These are phyloP conservation scores for Telenomus remus DNA, from an alignment of 1,140 invertebrate genomes.

Conservation along the genomic window DNA sequence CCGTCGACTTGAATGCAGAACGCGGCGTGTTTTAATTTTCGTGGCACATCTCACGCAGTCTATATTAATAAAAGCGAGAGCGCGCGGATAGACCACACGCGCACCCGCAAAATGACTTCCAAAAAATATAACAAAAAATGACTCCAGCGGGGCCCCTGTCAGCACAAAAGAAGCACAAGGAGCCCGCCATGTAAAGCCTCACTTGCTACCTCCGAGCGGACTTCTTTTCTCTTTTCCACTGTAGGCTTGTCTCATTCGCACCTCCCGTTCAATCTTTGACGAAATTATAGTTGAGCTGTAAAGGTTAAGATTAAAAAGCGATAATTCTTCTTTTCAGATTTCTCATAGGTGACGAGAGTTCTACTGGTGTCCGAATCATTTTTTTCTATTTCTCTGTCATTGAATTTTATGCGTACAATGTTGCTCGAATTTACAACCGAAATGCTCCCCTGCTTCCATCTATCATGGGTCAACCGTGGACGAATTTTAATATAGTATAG, in stretches of 20 bases:
- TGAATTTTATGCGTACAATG: slow-evolving; percentile 1
- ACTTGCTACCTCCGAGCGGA: slow-evolving; percentile 42
- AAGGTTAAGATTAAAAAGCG: slow-evolving; percentile 50
- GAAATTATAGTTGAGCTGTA: slow-evolving; percentile 53
- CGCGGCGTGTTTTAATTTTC: slow-evolving; percentile 57
- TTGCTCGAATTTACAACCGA: background rate
- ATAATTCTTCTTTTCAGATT: slow-evolving; percentile 39
- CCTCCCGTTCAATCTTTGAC: slow-evolving; percentile 26
- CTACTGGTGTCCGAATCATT: background rate
- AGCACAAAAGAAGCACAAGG: slow-evolving; percentile 56
- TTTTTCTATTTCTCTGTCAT: slow-evolving; percentile 1
- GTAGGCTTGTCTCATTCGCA: slow-evolving; percentile 51
- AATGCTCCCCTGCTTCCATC: no score
- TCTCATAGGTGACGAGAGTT: slow-evolving; percentile 8
- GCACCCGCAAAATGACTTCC: slow-evolving; percentile 61
- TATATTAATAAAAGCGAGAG: slow-evolving; percentile 54
- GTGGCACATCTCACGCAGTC: slow-evolving; percentile 59
- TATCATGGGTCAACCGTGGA: no score
- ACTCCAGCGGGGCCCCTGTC: slow-evolving; percentile 46
- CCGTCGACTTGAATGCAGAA: slow-evolving; percentile 50
- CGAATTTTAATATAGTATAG: no score
- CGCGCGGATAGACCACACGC: slow-evolving; percentile 61
- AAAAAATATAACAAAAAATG: slow-evolving; percentile 60
- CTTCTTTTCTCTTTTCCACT: slow-evolving; percentile 33
- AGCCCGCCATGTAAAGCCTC: slow-evolving; percentile 40